Base-by-base conservation (phyloP, 2,113 vertebrate species). In the Xiphophorus couchianus region DNA sequence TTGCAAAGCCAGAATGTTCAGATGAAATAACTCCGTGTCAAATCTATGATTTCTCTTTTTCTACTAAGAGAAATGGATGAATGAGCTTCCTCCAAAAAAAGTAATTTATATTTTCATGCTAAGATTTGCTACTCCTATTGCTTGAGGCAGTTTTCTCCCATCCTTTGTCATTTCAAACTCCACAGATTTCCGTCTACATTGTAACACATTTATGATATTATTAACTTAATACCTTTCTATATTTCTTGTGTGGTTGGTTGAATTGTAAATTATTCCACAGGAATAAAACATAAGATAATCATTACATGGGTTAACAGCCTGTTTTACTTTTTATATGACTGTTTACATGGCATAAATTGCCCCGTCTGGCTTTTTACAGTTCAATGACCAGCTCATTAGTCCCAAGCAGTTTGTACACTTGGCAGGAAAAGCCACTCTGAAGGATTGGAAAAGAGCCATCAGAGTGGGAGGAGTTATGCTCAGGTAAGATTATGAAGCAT, bases 391-490 rank as follows among this genome's bases (percentile, higher is more conserved):
- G 33, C 94, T 98, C 86, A 99, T 99, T 88, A 99, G 96, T 87
- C 97, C 97, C 0, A 98, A 98, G 91, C 96, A 98, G 91, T 98
- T 99, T 91, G 97, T 98, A 71, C 96, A 98, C 88, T 90, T 98
- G 92, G 97, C 97, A 83, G 97, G 97, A 44, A 98, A 99, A 87
- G 97, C 97, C 60, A 98, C 97, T 31, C 92, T 99, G 71, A 98
- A 99, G 92, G 97, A 98, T 83, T 99, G 97, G 97, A 99, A 98
- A 89, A 94, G 97, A 90, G 97, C 97, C 86, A 98, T 99, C 91
- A 96, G 97, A 76, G 92, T 98, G 2, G 97, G 96, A 82, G 97
- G 97, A 69, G 96, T 98, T 76, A 98, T 99, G 97, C 95, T 99
- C 85, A 97, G 97, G 97, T 98, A 95, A 88, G 61, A 13, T 5